Evolutionary conservation across 2,113 vertebrate species (phyloP).

Genomic region (Amblyornis subalaris): DNA sequence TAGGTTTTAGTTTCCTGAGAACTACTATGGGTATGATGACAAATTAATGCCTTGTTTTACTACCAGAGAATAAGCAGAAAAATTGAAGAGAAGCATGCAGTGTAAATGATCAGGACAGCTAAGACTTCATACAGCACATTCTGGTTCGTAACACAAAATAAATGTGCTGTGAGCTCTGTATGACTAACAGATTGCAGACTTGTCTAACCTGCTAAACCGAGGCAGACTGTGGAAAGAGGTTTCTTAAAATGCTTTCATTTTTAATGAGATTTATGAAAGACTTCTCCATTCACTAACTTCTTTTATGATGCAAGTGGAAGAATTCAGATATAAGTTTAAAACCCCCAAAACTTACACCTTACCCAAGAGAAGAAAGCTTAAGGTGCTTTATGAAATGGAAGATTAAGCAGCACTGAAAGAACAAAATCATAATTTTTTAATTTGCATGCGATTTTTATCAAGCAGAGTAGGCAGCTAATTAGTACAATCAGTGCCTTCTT

Average conservation of each 20-base stretch:
- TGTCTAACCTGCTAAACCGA: neutral
- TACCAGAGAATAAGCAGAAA: neutral
- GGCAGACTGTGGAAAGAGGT: neutral
- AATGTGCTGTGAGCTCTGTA: neutral
- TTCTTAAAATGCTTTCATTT: neutral
- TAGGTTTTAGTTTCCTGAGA: neutral
- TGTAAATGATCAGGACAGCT: neutral
- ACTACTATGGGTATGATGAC: neutral
- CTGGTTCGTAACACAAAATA: neutral
- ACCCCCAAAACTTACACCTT: neutral
- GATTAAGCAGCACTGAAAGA: neutral
- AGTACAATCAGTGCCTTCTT: neutral
- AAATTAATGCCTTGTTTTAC: neutral
- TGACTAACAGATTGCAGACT: neutral
- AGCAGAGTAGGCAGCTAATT: neutral
- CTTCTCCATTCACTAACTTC: neutral
- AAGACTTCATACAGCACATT: neutral
- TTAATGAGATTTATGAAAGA: neutral
- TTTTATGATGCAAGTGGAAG: neutral
- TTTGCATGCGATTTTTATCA: neutral
- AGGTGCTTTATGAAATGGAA: neutral
- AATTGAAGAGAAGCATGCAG: neutral
- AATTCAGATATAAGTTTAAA: neutral
- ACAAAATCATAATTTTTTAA: neutral
- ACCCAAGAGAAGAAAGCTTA: neutral